Percentiles rank a stretch among this genome's conserved stretches.
phyloP scores from a whole-genome alignment of 1,140 invertebrate species.

The Paralvinella palmiformis region DNA sequence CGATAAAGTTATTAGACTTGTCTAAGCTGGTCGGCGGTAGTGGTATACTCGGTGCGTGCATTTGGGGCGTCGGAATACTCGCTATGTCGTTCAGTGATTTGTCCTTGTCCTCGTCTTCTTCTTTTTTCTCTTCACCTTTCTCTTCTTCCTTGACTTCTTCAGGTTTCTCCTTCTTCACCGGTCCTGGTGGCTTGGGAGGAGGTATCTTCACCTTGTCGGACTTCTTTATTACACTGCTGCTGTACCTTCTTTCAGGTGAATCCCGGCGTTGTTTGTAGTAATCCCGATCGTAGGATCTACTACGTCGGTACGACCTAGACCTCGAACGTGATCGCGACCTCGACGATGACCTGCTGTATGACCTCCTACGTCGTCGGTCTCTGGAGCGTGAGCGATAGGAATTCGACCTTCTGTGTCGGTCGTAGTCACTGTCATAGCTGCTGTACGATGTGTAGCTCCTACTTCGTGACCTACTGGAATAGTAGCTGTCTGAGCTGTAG shows the following conservation, averaged over 20 bases:
- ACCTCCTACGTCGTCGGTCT: neutral
- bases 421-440: conserved; percentile 7
- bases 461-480: conserved; percentile 5
- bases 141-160: neutral
- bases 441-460: conserved; percentile 2
- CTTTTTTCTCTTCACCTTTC: neutral
- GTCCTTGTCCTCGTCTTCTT: neutral
- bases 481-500: neutral
- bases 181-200: neutral
- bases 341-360: conserved; percentile 1
- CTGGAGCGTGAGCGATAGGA: conserved; percentile 11
- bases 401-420: neutral
- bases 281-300: neutral
- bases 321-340: neutral
- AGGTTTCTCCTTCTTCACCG: neutral
- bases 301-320: neutral
- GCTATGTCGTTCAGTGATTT: neutral
- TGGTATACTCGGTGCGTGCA: conserved; percentile 2
- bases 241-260: neutral
- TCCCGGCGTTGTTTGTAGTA: neutral
- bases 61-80: neutral
- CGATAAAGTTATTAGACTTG: conserved; percentile 5
- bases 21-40: neutral
- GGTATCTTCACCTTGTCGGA: neutral
- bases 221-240: neutral